These are phyloP conservation scores for Drosophila borborema DNA, from an alignment of 2,888 invertebrate genomes.

Conservation along the genomic window DNA sequence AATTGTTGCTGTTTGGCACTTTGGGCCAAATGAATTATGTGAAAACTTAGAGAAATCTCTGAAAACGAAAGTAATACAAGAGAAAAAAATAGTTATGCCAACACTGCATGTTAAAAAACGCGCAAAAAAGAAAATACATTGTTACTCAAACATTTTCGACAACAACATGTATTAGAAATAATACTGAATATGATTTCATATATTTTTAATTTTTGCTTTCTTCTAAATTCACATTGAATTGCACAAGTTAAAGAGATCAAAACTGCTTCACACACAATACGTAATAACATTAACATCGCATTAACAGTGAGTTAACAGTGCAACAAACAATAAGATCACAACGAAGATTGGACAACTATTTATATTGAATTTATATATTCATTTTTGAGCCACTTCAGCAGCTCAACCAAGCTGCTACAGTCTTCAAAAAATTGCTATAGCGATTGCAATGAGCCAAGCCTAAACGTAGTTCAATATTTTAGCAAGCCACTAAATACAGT, in stretches of 20 bases:
- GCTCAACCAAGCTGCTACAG: slow-evolving; percentile 10
- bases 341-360: slow-evolving; percentile 14
- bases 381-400: not conserved
- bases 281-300: slow-evolving; percentile 31
- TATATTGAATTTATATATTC: not conserved
- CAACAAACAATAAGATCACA: slow-evolving; percentile 38
- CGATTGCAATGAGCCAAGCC: slow-evolving; percentile 12
- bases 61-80: slow-evolving; percentile 8
- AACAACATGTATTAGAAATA: slow-evolving; percentile 11
- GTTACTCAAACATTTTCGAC: not conserved
- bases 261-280: slow-evolving; percentile 27
- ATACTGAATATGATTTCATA: slow-evolving; percentile 9
- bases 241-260: slow-evolving; percentile 27
- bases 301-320: slow-evolving; percentile 45
- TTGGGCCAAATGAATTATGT: slow-evolving; percentile 26
- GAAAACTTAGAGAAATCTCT: slow-evolving; percentile 35
- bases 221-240: slow-evolving; percentile 31
- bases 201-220: slow-evolving; percentile 22
- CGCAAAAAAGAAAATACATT: slow-evolving; percentile 18
- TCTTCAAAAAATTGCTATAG: slow-evolving; percentile 5
- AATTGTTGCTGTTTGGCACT: slow-evolving; percentile 51
- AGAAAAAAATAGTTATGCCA: slow-evolving; percentile 23
- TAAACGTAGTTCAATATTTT: slow-evolving; percentile 33
- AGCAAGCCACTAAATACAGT: slow-evolving; percentile 54
- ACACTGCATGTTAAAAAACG: slow-evolving; percentile 52